These are phyloP conservation scores for Fragum whitleyi DNA, from an alignment of 2,888 invertebrate genomes.

Conservation along the genomic window DNA sequence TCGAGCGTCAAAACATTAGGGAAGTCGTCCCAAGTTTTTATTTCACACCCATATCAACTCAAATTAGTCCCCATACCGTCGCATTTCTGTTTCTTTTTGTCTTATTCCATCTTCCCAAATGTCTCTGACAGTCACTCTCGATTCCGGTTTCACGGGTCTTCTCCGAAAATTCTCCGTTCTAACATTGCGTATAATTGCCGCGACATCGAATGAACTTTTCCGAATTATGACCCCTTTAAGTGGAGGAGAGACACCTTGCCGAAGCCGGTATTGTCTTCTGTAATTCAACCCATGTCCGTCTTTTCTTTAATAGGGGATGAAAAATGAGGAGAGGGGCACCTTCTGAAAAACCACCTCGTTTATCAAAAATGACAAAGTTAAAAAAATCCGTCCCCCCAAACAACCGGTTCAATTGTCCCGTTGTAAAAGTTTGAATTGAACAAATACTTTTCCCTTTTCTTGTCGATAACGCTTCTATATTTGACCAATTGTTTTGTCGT, in stretches of 20 bases:
- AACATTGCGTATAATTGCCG: conserved; percentile 58
- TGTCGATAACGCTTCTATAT: not conserved
- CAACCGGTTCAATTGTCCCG: conserved; percentile 22
- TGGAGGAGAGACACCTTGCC: conserved; percentile 31
- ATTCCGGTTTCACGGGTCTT: conserved; percentile 8
- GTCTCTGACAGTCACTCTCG: not conserved
- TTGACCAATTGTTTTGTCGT: not conserved
- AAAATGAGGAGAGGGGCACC: conserved; percentile 61
- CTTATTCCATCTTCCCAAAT: conserved; percentile 9
- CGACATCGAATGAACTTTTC: conserved; percentile 40
- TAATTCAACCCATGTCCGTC: conserved; percentile 57
- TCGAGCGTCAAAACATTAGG: conserved; percentile 36
- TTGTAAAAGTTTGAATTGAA: conserved; percentile 31
- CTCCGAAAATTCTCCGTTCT: conserved; percentile 21
- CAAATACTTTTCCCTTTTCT: conserved; percentile 1
- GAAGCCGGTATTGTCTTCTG: conserved; percentile 56
- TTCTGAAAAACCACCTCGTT: conserved; percentile 51
- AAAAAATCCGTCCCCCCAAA: conserved; percentile 24
- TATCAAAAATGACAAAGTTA: conserved; percentile 52
- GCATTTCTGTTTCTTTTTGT: conserved; percentile 32
- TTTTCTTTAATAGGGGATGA: conserved; percentile 65
- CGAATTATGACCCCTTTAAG: conserved; percentile 40
- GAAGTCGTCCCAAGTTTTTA: conserved; percentile 40
- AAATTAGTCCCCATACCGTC: conserved; percentile 53
- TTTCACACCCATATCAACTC: conserved; percentile 52